Evolutionary conservation across 2,888 invertebrate genomes (phyloP), one percentile per base, ranked within the genome.

Genomic region (Agrochola lota): DNA sequence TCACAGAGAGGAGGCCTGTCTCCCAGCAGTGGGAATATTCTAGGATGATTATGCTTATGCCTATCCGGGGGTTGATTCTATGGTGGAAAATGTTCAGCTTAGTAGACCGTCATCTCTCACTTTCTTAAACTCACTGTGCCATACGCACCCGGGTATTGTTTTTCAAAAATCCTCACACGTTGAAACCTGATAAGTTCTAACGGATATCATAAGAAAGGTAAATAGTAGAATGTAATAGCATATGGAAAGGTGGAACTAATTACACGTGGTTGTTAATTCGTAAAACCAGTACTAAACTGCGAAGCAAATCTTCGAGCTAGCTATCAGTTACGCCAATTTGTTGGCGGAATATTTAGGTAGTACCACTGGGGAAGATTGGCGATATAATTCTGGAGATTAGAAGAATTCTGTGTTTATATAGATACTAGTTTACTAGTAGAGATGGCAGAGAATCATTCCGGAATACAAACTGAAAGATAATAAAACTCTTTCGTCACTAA

Each of bases 181-280:
- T 64, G 40, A 40, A 11, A 40, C 6, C 17, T 8, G 23, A 23
- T 40, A 2, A 15, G 15, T 40, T 64, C 9, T 17, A n/a, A 40
- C n/a, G 40, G 40, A n/a, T 40, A 64, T 40, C 17, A 66, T 11
- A 66, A 20, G 11, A 26, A 49, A 5, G 17, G 17, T 17, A 49
- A 0, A 2, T 23, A 60, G 60, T 17, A 60, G 9, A 20, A 57
- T 23, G 68, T 23, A 68, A 68, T 23, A 5, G 15, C 9, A 30
- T 30, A 68, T 59, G 26, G 30, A 59, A 68, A 30, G 23, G 30
- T 15, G 9, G 9, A 30, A 15, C 23, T 23, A 60, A 68, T 60
- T 68, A 59, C 59, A 68, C 23, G 30, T 60, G 68, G 23, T 30
- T 68, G 55, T 15, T 9, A 68, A 30, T 68, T 59, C 17, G 30